Conservation (phyloP, 2,888 invertebrate genomes). For the Acrobeloides nanus region DNA sequence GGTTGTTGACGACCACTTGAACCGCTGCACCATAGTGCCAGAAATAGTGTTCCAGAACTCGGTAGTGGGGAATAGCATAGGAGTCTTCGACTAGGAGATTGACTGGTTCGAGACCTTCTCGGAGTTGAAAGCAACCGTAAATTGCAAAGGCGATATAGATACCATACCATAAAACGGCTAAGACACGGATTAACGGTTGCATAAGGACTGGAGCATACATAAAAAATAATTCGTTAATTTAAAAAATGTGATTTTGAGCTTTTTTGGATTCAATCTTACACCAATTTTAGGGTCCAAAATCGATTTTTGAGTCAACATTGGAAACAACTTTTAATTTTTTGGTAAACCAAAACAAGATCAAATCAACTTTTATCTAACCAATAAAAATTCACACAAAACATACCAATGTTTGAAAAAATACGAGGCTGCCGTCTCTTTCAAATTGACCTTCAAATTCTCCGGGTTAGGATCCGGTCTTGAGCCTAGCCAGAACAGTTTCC, state of each 20-base stretch:
- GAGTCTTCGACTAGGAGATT: constrained; percentile 50
- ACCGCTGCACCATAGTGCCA: constrained; percentile 51
- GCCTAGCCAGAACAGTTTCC: constrained; percentile 25
- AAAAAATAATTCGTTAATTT: constrained; percentile 2
- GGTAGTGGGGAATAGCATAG: constrained; percentile 51
- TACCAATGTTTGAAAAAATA: constrained; percentile 46
- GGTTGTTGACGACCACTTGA: constrained; percentile 49
- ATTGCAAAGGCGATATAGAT: constrained; percentile 47
- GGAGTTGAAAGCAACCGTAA: constrained; percentile 48
- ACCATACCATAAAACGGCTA: constrained; percentile 45
- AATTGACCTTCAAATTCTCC: constrained; percentile 20
- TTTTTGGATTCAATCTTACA: too few relatives aligned
- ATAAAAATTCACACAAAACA: constrained; percentile 2
- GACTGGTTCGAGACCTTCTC: constrained; percentile 44
- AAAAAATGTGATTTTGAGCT: constrained; percentile 2
- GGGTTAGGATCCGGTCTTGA: constrained; percentile 19
- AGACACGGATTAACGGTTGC: constrained; percentile 44
- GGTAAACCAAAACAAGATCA: too few relatives aligned
- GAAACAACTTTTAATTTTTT: too few relatives aligned
- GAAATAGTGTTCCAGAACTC: constrained; percentile 37
- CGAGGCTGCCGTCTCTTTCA: constrained; percentile 36
- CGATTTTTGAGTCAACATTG: too few relatives aligned
- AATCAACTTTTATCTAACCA: not conserved
- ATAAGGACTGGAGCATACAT: constrained; percentile 51
- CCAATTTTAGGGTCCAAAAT: too few relatives aligned